Evolutionary conservation across 2,797 vertebrate species (phyloP), one percentile per base, ranked within the genome.

Genomic region (Pygocentrus nattereri): DNA sequence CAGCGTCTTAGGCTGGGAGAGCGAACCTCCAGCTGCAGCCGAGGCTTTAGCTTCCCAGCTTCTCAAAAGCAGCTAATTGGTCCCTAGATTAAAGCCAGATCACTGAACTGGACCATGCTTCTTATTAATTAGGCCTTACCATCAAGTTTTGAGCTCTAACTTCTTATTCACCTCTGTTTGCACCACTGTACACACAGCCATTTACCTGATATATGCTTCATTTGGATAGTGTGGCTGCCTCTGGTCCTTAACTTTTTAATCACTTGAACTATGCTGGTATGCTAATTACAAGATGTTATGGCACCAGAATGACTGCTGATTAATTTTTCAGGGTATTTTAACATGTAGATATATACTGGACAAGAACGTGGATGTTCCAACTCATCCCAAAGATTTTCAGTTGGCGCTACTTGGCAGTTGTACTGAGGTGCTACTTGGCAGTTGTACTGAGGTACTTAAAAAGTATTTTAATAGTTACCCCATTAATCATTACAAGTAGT

Each of bases 61-160:
- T 78, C 80, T 84, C 49, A 83, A 86, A 93, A 89, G 61, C 13
- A 76, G 85, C 86, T 93, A 93, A 94, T 94, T 94, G 92, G 92
- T 90, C 91, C 90, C 91, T 83, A 88, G 90, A 91, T 92, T 90
- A 90, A 85, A 71, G 81, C 67, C 47, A 87, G 85, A 89, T 89
- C 89, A 82, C 78, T 88, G 87, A 91, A 87, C 82, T 82, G 75
- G 82, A 84, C 83, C 68, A 52, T 85, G 79, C 79, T 62, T 84
- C 82, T 85, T 93, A 87, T 86, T 94, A 93, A 93, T 93, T 89
- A 92, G 91, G 84, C 67, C 25, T 85, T 77, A 81, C 81, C 41
- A 52, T 76, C 58, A 73, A 56, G 79, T 41, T 59, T 27, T 71
- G 1, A 75, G 84, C 50, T 80, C 25, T n/a, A 18, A 23, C 54